These are phyloP conservation scores for Drosophila jambulina DNA, from an alignment of 1,140 invertebrate species.

Conservation along the genomic window DNA sequence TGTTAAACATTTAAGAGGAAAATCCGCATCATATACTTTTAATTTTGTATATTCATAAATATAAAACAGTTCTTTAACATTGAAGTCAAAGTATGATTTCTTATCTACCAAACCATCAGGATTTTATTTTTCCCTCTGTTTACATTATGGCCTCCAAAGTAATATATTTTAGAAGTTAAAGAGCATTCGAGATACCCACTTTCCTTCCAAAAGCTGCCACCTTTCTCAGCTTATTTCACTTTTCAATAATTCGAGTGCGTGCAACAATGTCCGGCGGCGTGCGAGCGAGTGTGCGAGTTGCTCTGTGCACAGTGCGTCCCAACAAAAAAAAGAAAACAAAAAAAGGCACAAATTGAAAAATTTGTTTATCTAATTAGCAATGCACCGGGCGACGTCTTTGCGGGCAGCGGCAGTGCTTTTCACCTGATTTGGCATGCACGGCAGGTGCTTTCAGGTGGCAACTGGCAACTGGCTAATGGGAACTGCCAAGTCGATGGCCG, in stretches of 20 bases:
- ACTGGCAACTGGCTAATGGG: constrained; percentile 16
- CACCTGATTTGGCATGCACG: constrained; percentile 70
- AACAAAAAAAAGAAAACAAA: constrained; percentile 22
- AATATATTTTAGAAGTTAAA: background rate
- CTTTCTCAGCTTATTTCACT: constrained; percentile 62
- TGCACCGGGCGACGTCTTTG: constrained; percentile 61
- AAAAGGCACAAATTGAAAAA: constrained; percentile 38
- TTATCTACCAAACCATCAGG: too few relatives aligned
- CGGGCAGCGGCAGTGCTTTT: constrained; percentile 53
- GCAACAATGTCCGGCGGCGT: constrained; percentile 66
- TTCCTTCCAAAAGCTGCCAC: background rate
- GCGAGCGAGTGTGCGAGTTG: constrained; percentile 21
- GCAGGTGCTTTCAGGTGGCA: constrained; percentile 51
- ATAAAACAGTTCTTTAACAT: too few relatives aligned
- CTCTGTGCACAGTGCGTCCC: constrained; percentile 8
- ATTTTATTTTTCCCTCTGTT: too few relatives aligned
- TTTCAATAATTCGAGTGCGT: constrained; percentile 80
- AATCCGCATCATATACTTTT: too few relatives aligned
- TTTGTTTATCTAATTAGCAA: constrained; percentile 83
- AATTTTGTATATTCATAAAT: too few relatives aligned
- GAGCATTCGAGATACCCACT: constrained; percentile 15
- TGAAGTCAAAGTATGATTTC: too few relatives aligned
- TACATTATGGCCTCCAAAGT: background rate
- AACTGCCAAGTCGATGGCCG: constrained; percentile 43
- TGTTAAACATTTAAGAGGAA: background rate